A percentile compares a stretch with the other conserved stretches of the same genome.
Conservation (phyloP, 2,113 vertebrate species). For the Zeus faber region DNA sequence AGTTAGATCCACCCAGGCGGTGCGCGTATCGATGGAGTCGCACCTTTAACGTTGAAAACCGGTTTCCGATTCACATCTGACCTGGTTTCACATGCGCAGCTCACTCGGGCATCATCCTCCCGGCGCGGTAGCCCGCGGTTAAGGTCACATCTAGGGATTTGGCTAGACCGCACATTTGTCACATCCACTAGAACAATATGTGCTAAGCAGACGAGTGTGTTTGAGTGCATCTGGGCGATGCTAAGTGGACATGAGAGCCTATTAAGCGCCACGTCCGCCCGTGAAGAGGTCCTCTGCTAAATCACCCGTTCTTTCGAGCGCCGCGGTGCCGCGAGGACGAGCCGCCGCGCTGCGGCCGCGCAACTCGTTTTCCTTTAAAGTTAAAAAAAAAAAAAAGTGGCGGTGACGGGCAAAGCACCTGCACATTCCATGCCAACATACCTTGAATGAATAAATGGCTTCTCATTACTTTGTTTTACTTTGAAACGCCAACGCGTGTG, state of each 20-base stretch:
- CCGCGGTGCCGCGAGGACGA: conserved; percentile 12
- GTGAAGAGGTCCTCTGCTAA: conserved; percentile 4
- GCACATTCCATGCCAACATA: too few relatives aligned
- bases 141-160: conserved; percentile 25
- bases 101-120: conserved; percentile 16
- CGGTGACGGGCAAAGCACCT: conserved; percentile 14
- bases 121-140: conserved; percentile 21
- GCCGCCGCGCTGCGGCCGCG: conserved; percentile 13
- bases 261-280: neutral
- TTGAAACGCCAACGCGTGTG: too few relatives aligned
- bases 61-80: conserved; percentile 22
- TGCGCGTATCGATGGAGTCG: too few relatives aligned
- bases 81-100: conserved; percentile 29
- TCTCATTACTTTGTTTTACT: too few relatives aligned
- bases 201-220: neutral
- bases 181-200: neutral
- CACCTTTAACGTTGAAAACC: neutral
- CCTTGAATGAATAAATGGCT: too few relatives aligned
- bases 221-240: conserved; percentile 3
- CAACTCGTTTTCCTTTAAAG: too few relatives aligned
- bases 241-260: neutral
- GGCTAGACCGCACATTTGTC: neutral
- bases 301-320: conserved; percentile 17
- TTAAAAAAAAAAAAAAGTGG: too few relatives aligned
- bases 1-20: neutral